A percentile compares a stretch with the other conserved stretches of the same genome.
Conservation (phyloP, 1,140 invertebrate genomes). For the Bombus pyrosoma region DNA sequence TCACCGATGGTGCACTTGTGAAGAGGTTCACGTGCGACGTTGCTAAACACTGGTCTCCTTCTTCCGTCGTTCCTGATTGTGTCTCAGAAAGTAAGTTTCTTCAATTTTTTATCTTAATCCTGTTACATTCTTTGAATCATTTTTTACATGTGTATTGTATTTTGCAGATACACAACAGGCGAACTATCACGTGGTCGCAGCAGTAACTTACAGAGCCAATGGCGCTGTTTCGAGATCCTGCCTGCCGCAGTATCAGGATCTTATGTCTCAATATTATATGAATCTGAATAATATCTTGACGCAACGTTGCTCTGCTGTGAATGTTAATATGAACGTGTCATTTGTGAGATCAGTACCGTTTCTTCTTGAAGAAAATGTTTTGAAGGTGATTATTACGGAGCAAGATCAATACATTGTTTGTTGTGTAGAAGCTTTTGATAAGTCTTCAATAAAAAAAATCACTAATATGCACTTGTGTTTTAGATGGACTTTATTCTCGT, state of each 20-base stretch:
- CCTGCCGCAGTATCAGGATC: slow-evolving; percentile 92
- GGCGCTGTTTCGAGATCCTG: slow-evolving; percentile 93
- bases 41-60: slow-evolving; percentile 91
- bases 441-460: background rate
- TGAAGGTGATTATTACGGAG: slow-evolving; percentile 82
- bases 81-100: slow-evolving; percentile 91
- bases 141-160: background rate
- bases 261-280: slow-evolving; percentile 91
- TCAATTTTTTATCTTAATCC: background rate
- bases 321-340: slow-evolving; percentile 96
- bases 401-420: too few species aligned
- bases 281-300: slow-evolving; percentile 92
- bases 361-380: slow-evolving; percentile 92
- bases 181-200: slow-evolving; percentile 94
- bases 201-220: slow-evolving; percentile 94
- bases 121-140: background rate
- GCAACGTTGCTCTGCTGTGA: slow-evolving; percentile 95
- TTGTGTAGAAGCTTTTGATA: background rate
- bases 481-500: slow-evolving; percentile 93
- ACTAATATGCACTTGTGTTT: slow-evolving; percentile 29
- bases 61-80: slow-evolving; percentile 95
- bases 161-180: slow-evolving; percentile 93
- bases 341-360: slow-evolving; percentile 91
- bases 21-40: slow-evolving; percentile 93
- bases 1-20: slow-evolving; percentile 93